Base-by-base conservation (phyloP, 2,797 vertebrate species). In the Enoplosus armatus region DNA sequence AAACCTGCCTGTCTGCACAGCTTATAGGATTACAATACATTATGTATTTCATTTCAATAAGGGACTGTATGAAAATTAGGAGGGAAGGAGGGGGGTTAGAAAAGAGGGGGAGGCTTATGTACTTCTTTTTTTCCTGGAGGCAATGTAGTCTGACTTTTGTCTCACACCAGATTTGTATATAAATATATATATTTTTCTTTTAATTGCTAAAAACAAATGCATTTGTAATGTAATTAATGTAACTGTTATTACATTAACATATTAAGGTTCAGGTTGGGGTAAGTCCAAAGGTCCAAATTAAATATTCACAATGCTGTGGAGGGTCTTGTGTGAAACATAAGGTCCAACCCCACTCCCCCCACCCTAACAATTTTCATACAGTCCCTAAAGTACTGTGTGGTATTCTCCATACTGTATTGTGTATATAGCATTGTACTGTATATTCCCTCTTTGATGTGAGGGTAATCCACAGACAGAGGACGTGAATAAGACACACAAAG, bases 401-500 rank as follows among this genome's bases (percentile, higher is more conserved):
- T 47, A 31, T 53, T 72, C 62, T 61, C 16, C 47, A 55, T 59
- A 41, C 48, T 65, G 18, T 22, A 37, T 31, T 69, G n/a, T n/a
- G n/a, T n/a, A n/a, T n/a, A n/a, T n/a, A n/a, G n/a, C n/a, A 24
- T 39, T 20, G 27, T 3, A 27, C 45, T 64, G 37, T 33, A 72
- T 72, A 2, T 56, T 55, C 73, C 62, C 35, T 56, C 39, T 72
- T 70, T 77, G 58, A 74, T 74, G 31, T 72, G 59, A 68, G 0
- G 7, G n/a, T 45, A 61, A 79, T 77, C 22, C 41, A 65, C 58
- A 60, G 31, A 60, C 2, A 24, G 27, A 59, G 20, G 43, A 67
- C 5, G 8, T 20, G 54, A 74, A 31, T 70, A 20, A 65, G 26
- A 63, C 58, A 45, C 47, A 72, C 29, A 22, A 12, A 68, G 22